Conservation (phyloP, 2,888 invertebrate genomes). For the Drosophila hamatofila region DNA sequence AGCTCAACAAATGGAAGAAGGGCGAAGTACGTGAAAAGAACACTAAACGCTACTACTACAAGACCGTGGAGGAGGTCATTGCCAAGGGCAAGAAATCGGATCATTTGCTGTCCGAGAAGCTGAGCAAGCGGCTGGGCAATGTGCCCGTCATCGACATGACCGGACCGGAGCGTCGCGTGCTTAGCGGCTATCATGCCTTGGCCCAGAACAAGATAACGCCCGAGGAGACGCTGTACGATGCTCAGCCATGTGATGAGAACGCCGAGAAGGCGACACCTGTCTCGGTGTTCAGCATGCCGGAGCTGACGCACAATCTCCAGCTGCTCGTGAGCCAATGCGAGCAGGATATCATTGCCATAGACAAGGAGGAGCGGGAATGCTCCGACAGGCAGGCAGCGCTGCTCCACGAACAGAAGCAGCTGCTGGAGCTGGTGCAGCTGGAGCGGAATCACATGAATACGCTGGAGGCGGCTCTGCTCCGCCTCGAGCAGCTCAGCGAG, state of each 20-base stretch:
- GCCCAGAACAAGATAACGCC: slow-evolving; percentile 88
- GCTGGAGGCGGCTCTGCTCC: slow-evolving; percentile 89
- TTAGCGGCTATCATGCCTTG: slow-evolving; percentile 96
- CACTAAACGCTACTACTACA: slow-evolving; percentile 91
- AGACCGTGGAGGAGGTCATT: slow-evolving; percentile 94
- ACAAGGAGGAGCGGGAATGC: slow-evolving; percentile 90
- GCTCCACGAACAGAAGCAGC: slow-evolving; percentile 91
- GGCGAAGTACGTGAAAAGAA: slow-evolving; percentile 86
- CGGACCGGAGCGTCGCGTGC: slow-evolving; percentile 95
- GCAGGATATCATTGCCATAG: slow-evolving; percentile 96
- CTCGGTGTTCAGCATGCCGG: slow-evolving; percentile 91
- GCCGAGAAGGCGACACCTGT: slow-evolving; percentile 18
- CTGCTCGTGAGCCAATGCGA: slow-evolving; percentile 96
- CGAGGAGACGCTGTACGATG: slow-evolving; percentile 88
- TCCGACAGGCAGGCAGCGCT: slow-evolving; percentile 92
- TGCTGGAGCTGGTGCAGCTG: slow-evolving; percentile 89
- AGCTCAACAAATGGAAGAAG: slow-evolving; percentile 90
- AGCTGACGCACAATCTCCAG: slow-evolving; percentile 96
- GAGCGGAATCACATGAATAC: slow-evolving; percentile 91
- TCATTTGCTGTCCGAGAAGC: slow-evolving; percentile 77
- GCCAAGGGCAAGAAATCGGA: slow-evolving; percentile 91
- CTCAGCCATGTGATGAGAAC: slow-evolving; percentile 85
- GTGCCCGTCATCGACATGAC: slow-evolving; percentile 99
- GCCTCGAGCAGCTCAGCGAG: slow-evolving; percentile 87
- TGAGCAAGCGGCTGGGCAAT: slow-evolving; percentile 89